Evolutionary conservation across 2,113 vertebrate genomes (phyloP).

Genomic region (Ophiodon elongatus): DNA sequence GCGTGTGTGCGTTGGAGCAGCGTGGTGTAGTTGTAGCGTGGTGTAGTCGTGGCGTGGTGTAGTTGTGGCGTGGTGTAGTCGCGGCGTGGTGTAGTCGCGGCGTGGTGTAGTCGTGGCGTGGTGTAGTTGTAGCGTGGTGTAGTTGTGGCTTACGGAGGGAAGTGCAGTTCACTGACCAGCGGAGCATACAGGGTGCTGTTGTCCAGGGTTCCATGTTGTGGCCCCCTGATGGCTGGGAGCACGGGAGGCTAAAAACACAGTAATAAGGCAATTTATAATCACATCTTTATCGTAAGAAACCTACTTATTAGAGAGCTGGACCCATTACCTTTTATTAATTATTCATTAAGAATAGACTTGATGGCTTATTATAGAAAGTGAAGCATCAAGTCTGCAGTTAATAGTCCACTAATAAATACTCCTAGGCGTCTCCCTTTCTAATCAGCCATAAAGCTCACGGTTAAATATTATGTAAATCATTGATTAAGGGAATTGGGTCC

Average conservation of each 20-base stretch:
- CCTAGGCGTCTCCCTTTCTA: not conserved
- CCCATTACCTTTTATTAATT: not conserved
- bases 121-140: no score
- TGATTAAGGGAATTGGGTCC: not conserved
- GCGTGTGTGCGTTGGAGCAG: slow-evolving; percentile 25
- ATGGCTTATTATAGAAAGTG: not conserved
- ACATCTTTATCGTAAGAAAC: not conserved
- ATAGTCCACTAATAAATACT: not conserved
- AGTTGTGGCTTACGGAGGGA: slow-evolving; percentile 38
- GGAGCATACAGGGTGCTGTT: slow-evolving; percentile 69
- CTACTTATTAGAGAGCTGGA: not conserved
- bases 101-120: no score
- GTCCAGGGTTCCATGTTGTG: slow-evolving; percentile 55
- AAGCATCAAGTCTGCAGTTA: not conserved
- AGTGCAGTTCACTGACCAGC: slow-evolving; percentile 36
- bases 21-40: slow-evolving; percentile 33
- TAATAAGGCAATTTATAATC: not conserved
- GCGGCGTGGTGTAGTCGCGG: no score
- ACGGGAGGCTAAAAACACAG: not conserved
- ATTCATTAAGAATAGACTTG: not conserved
- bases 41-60: no score
- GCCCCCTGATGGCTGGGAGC: slow-evolving; percentile 44
- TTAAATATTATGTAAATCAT: not conserved
- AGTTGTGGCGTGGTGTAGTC: no score
- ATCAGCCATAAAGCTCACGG: not conserved